Base-by-base conservation (phyloP, 2,888 invertebrate genomes). In the Patella ulyssiponensis region DNA sequence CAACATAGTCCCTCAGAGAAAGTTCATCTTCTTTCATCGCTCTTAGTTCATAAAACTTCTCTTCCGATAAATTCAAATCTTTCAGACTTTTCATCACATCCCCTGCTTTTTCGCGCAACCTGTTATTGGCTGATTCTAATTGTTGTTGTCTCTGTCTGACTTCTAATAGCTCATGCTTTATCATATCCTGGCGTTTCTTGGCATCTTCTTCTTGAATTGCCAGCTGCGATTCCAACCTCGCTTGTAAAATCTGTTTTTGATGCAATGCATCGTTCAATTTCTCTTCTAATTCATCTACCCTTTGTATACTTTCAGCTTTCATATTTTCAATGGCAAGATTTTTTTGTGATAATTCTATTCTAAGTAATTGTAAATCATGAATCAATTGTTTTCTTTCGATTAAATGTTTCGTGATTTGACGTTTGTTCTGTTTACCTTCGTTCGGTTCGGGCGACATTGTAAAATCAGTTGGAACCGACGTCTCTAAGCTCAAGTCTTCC, bases 321-420 rank as follows among this genome's bases (percentile, higher is more conserved):
- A 91, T 81, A 81, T 90, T 91, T 77, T 91, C 91, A 51, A 91
- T 82, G 23, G 89, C 84, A 73, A 91, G 82, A 77, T 89, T 88
- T 80, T 91, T 92, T 78, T 92, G 91, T 5, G 90, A 90, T 51
- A 91, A 80, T 82, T 92, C 91, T 74, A 92, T 91, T 80, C 91
- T 90, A 12, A 91, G 82, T n/a, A 92, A 80, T 77, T 92, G 92
- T 58, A 92, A 76, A 79, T 92, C 91, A 79, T 92, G 91, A 20
- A 88, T 74, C 14, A 91, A 83, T 79, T 92, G 91, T 81, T 92
- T 92, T 75, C 88, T 83, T 81, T 92, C 92, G 23, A 91, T 87
- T 14, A 90, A 80, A 76, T 91, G 90, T 81, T 86, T 89, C 11
- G 89, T 87, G 23, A 91, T 85, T 76, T 86, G 87, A 71, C 85